Percentiles rank a stretch among this genome's conserved stretches.
Evolutionary conservation across 1,140 invertebrate species (phyloP).

Genomic region (Drosophila baimaii): DNA sequence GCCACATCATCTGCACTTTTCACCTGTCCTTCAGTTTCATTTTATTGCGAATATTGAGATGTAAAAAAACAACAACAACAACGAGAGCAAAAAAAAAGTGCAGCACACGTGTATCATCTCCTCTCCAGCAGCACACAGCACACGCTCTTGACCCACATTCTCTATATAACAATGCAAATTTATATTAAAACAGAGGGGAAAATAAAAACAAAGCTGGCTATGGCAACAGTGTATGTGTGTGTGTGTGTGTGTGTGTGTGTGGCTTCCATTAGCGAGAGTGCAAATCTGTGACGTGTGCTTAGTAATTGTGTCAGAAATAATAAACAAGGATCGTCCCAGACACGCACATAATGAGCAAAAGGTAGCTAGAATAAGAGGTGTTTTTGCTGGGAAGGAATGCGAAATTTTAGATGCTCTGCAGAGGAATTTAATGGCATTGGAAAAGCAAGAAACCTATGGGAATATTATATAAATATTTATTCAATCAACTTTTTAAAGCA

Average conservation of each 20-base stretch:
- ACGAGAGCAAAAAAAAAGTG: slow-evolving; percentile 3
- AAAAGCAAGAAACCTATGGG: no score
- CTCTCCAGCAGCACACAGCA: slow-evolving; percentile 13
- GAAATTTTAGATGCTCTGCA: slow-evolving; percentile 8
- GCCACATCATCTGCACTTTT: slow-evolving; percentile 25
- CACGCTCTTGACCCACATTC: slow-evolving; percentile 76
- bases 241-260: slow-evolving; percentile 9
- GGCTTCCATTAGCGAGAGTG: slow-evolving; percentile 67
- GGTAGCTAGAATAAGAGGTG: slow-evolving; percentile 3
- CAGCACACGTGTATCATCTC: slow-evolving; percentile 49
- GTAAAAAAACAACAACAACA: slow-evolving; percentile 13
- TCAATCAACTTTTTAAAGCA: no score
- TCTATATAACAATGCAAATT: slow-evolving; percentile 66
- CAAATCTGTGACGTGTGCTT: slow-evolving; percentile 70
- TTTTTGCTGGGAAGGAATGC: not conserved
- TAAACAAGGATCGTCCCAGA: slow-evolving; percentile 43
- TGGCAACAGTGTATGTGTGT: slow-evolving; percentile 11
- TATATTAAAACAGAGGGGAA: slow-evolving; percentile 68
- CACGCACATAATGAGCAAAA: slow-evolving; percentile 66
- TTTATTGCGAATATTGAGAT: slow-evolving; percentile 67
- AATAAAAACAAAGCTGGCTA: slow-evolving; percentile 53
- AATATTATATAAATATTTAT: no score
- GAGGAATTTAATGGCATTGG: not conserved
- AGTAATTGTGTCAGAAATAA: slow-evolving; percentile 77
- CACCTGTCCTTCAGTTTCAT: slow-evolving; percentile 37